Percentiles rank a stretch among this genome's conserved stretches.
These are phyloP conservation scores for Hippoglossus stenolepis DNA, from an alignment of 2,113 vertebrate species.

Conservation along the genomic window DNA sequence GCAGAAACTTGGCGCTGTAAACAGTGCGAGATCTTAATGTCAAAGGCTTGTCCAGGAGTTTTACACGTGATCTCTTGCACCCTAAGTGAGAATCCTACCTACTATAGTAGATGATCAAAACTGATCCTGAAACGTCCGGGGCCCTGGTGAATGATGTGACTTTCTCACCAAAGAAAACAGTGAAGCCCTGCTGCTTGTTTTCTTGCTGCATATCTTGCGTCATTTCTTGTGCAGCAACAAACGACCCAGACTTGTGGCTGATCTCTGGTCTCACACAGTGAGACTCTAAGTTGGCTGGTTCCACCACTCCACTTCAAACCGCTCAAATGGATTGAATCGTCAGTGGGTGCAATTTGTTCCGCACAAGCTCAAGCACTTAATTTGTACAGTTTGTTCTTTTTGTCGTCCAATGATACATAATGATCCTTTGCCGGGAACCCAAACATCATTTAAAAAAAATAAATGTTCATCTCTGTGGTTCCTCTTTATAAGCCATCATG, in stretches of 20 bases:
- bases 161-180: no score
- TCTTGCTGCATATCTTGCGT: background rate
- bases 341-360: constrained; percentile 4
- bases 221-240: background rate
- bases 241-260: no score
- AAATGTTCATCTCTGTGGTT: background rate
- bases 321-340: background rate
- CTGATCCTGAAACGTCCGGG: background rate
- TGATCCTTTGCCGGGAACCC: constrained; percentile 9
- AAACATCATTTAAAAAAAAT: background rate
- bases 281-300: background rate
- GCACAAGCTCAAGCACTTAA: constrained; percentile 15
- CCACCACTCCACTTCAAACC: constrained; percentile 3
- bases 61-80: no score
- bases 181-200: no score
- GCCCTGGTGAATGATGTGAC: no score
- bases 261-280: background rate
- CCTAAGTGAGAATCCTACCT: no score
- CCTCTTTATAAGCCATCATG: background rate
- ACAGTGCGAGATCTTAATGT: no score
- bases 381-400: constrained; percentile 10
- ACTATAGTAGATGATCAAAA: background rate
- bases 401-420: constrained; percentile 8
- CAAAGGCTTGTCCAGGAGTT: no score
- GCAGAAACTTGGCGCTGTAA: no score